phyloP scores from a whole-genome alignment of 35 echinoderm and acorn worm species.

The Lytechinus pictus region DNA sequence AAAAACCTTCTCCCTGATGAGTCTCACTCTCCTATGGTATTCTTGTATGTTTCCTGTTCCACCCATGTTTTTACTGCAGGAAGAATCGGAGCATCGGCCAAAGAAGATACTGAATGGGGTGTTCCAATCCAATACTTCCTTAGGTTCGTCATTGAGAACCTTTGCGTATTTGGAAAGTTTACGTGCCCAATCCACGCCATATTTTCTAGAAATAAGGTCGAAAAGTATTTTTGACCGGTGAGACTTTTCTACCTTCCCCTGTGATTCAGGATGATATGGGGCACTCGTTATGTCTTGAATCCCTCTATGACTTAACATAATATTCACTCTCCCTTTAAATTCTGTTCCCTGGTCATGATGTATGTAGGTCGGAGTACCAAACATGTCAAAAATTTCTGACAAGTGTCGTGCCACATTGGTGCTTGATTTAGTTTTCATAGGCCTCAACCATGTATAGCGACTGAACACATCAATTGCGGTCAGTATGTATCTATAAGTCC shows the following conservation, averaged over 20 bases:
- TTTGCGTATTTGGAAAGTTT: constrained; percentile 16
- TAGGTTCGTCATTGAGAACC: constrained; percentile 53
- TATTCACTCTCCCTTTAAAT: background rate
- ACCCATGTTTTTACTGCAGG: constrained; percentile 10
- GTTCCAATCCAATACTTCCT: constrained; percentile 38
- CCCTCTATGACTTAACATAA: background rate
- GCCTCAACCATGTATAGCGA: constrained; percentile 52
- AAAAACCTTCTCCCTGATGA: constrained; percentile 51
- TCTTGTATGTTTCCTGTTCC: constrained; percentile 38
- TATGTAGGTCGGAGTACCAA: background rate
- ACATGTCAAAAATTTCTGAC: constrained; percentile 21
- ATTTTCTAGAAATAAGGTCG: background rate
- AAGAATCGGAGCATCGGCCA: background rate
- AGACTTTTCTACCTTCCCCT: constrained; percentile 38
- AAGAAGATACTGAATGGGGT: constrained; percentile 49
- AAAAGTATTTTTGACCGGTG: constrained; percentile 38
- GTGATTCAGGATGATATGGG: constrained; percentile 47
- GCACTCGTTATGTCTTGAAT: constrained; percentile 44
- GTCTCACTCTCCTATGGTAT: constrained; percentile 38
- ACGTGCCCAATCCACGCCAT: constrained; percentile 26
- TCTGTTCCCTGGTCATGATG: background rate
- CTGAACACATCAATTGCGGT: constrained; percentile 34
- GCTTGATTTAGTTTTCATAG: constrained; percentile 42
- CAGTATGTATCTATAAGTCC: constrained; percentile 40
- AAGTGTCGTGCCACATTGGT: constrained; percentile 24